phyloP scores from a whole-genome alignment of 2,888 invertebrate genomes.

The Marronus borbonicus region DNA sequence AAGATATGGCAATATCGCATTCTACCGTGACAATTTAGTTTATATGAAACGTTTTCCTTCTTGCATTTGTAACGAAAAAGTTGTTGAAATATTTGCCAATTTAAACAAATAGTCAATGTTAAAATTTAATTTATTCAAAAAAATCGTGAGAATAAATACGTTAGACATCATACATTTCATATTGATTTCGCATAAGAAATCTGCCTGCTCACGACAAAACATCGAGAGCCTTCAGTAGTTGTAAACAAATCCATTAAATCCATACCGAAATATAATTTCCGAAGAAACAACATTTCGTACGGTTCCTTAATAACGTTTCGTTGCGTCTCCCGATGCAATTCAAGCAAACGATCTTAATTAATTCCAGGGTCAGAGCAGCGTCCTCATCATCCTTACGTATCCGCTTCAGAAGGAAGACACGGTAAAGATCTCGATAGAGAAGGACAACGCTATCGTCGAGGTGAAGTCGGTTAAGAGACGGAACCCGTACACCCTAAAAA shows the following conservation, averaged over 20 bases:
- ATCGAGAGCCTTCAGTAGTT: too few species aligned
- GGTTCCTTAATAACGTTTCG: background rate
- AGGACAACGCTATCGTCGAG: slow-evolving; percentile 82
- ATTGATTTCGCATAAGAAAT: too few species aligned
- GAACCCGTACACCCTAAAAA: slow-evolving; percentile 89
- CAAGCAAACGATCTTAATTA: slow-evolving; percentile 5
- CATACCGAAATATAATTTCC: background rate
- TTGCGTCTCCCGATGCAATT: background rate
- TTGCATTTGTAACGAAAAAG: too few species aligned
- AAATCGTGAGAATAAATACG: too few species aligned
- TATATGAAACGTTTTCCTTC: too few species aligned
- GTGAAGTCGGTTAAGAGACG: slow-evolving; percentile 83
- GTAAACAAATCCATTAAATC: background rate
- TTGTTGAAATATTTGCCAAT: too few species aligned
- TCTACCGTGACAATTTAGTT: too few species aligned
- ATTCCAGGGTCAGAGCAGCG: slow-evolving; percentile 84
- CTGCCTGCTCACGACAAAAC: too few species aligned
- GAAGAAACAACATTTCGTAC: background rate
- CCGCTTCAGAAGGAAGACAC: slow-evolving; percentile 85
- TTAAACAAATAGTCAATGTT: too few species aligned
- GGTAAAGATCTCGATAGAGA: slow-evolving; percentile 85
- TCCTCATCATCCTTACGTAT: slow-evolving; percentile 85
- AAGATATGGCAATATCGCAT: too few species aligned
- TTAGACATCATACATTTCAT: too few species aligned
- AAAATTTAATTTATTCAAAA: too few species aligned